Evolutionary conservation across 30 jellyfish, hydroid and myxozoan species (phyloP), one percentile per base, ranked within the genome.

Genomic region (Morbakka virulenta): DNA sequence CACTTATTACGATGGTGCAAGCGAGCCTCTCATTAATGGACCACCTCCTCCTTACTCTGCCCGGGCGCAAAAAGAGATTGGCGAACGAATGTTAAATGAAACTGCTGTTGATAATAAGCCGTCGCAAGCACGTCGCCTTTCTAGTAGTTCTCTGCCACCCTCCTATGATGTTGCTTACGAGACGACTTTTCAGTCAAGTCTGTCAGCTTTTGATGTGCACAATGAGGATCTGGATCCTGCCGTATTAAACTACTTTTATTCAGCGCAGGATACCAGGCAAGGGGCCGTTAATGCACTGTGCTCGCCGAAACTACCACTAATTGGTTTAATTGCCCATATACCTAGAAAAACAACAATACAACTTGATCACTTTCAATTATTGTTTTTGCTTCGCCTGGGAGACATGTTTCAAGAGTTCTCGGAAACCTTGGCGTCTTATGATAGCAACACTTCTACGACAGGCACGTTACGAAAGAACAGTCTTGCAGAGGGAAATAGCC

Each of bases 301-400:
- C 21, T 17, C 67, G 17, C 50, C 33, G 47, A 83, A 72, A 21
- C 21, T 83, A 34, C 87, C 95, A 1, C 53, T 95, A 14, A 47
- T 80, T 24, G 94, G 94, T 6, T 68, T 93, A 31, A 53, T 92
- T 22, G 32, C 86, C 24, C 86, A 78, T 30, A 73, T 81, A 27
- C 33, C 95, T 9, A 81, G 81, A 48, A 57, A 88, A 14, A 82
- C 92, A 14, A 72, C 64, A 50, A 41, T 92, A 25, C 98, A 92
- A 83, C 82, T 92, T 4, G 98, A 92, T 21, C 98, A 92, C 76
- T 92, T 92, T 72, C 98, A 92, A 36, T 73, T 92, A 27, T 50
- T 92, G n/a, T 92, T 73, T 64, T 67, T 92, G 50, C 9, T 92
- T 17, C 96, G 98, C 14, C 24, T 92, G 52, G 93, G 88, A 27